Base-by-base conservation (phyloP, 2,888 invertebrate genomes). In the Megastigmus dorsalis region DNA sequence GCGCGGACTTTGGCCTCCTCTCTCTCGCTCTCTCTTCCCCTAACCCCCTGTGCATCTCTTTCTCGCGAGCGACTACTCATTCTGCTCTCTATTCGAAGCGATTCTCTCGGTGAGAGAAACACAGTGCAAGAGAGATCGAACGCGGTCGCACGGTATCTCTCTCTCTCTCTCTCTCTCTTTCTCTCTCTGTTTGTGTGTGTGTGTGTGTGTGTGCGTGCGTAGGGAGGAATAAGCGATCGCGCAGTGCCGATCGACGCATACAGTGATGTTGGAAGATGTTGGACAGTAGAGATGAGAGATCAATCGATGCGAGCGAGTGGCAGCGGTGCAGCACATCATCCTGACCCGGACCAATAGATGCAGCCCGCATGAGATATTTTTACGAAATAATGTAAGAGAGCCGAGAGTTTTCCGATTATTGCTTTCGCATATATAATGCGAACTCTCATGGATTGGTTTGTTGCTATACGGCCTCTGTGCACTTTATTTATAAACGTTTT, bases 1-100 rank as follows among this genome's bases (percentile, higher is more conserved):
- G 65, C 74, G 65, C 65, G 63, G 41, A 43, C 10, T 45, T 67
- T 55, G 18, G 41, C 26, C 50, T 33, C n/a, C 18, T 13, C 63
- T 41, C 10, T 48, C 30, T 23, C 30, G 3, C 18, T n/a, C 20
- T 20, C 26, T 18, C 38, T 26, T n/a, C 15, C 20, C 4, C 20
- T 1, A n/a, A 18, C 54, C n/a, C 43, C n/a, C n/a, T n/a, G n/a
- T n/a, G n/a, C n/a, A n/a, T n/a, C n/a, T n/a, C n/a, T n/a, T n/a
- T n/a, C n/a, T n/a, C n/a, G n/a, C n/a, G n/a, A n/a, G n/a, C n/a
- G n/a, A n/a, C n/a, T n/a, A n/a, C n/a, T n/a, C n/a, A n/a, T n/a
- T n/a, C n/a, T n/a, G n/a, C n/a, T n/a, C n/a, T n/a, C n/a, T n/a
- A n/a, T n/a, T n/a, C n/a, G n/a, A n/a, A n/a, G 18, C 20, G 33